phyloP scores from a whole-genome alignment of 2,888 invertebrate genomes.

The Dysmachus trigonus region DNA sequence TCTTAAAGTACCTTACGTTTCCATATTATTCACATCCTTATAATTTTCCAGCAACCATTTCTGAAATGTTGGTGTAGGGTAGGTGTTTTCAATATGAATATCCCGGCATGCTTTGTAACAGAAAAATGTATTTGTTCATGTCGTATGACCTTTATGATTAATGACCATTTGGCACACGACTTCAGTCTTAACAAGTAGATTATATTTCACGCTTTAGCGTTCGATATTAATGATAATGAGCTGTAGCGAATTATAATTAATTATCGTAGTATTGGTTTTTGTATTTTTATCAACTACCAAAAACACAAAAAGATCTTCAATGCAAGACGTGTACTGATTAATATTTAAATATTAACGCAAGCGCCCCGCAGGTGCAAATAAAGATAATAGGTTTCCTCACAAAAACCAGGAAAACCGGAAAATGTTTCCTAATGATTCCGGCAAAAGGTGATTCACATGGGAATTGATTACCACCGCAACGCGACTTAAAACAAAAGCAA shows the following conservation, averaged over 20 bases:
- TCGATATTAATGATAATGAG: not conserved
- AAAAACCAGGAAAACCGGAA: not conserved
- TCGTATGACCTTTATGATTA: not conserved
- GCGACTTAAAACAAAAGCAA: not conserved
- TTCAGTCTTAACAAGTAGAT: not conserved
- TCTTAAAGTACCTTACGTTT: too few relatives aligned
- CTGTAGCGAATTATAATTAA: not conserved
- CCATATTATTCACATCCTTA: too few relatives aligned
- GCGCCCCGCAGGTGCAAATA: not conserved
- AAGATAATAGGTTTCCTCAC: not conserved
- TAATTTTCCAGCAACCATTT: not conserved
- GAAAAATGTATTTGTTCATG: not conserved
- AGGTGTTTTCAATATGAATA: not conserved
- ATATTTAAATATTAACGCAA: not conserved
- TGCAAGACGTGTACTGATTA: not conserved
- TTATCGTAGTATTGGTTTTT: not conserved
- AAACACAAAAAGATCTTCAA: not conserved
- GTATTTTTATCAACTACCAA: not conserved
- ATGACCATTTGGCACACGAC: not conserved
- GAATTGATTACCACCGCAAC: not conserved
- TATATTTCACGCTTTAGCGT: not conserved
- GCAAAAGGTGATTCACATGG: not conserved
- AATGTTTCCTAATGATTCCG: not conserved
- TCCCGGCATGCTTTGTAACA: not conserved
- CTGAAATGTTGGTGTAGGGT: not conserved